Evolutionary conservation across 2,888 invertebrate species (phyloP), one percentile per base, ranked within the genome.

Genomic region (Reticulitermes lucifugus): DNA sequence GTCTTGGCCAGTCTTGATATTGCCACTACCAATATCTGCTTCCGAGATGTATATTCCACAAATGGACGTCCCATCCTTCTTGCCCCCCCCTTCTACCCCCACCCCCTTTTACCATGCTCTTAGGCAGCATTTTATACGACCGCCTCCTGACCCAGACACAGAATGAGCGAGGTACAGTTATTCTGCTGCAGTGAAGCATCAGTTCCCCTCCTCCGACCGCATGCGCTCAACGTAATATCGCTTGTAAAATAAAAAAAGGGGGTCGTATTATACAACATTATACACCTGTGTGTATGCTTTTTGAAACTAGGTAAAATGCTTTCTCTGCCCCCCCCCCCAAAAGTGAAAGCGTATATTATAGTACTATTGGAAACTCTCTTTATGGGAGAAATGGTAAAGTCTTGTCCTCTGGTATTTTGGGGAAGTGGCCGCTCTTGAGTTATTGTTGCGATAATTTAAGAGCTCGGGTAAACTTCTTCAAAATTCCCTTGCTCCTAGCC

Each of bases 121-220:
- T 14, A 25, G 46, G 79, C 55, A 79, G 59, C 59, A 80, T 80
- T 80, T 70, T 43, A 75, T 77, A 46, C 71, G 86, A 84, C 92
- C 92, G 92, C 92, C 92, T 92, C 91, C 91, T 92, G 92, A 92
- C 92, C 92, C 92, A 92, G 92, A 92, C 92, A 92, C 51, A 43
- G 84, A 84, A 84, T 81, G 84, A 84, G 90, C 46, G 73, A 81
- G 89, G 90, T 91, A 90, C 92, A 92, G 92, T 92, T 92, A 92
- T 92, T 81, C 79, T n/a, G 35, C 83, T 75, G 75, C 51, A 29
- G 80, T 80, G 46, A 46, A 46, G 46, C 46, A 46, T 3, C 46
- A 21, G 43, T 35, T 9, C 75, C 75, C 75, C 75, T 43, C 43
- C 75, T 29, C 10, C 77, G 43, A 77, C 41, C 77, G 77, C 51